Evolutionary conservation across 2,113 vertebrate species (phyloP).

Genomic region (Pseudorhombus dupliciocellatus): DNA sequence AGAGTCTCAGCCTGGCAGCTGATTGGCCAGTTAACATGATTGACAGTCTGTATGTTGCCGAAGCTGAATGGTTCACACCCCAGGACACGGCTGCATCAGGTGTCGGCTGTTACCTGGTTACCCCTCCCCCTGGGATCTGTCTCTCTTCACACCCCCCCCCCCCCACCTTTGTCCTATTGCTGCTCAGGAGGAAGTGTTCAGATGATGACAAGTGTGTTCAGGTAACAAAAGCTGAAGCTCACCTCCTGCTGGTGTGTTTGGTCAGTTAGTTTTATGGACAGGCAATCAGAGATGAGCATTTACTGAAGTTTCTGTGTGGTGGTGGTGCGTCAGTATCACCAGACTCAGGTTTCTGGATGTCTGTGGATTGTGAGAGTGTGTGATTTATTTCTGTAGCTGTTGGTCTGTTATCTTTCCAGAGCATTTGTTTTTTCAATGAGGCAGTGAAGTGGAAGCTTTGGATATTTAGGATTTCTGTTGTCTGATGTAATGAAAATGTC

Average conservation of each 20-base stretch:
- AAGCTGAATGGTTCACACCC: not conserved
- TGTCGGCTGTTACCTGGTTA: slow-evolving; percentile 7
- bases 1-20: not conserved
- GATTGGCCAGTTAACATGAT: not conserved
- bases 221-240: not conserved
- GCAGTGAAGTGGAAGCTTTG: too few species aligned
- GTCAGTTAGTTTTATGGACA: not conserved
- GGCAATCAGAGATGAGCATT: too few species aligned
- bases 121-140: slow-evolving; percentile 1
- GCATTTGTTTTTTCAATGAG: too few species aligned
- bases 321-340: too few species aligned
- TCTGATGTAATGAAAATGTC: too few species aligned
- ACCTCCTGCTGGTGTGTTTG: not conserved
- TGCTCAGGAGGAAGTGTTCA: not conserved
- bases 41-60: not conserved
- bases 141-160: not conserved
- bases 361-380: too few species aligned
- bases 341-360: too few species aligned
- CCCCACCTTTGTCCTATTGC: not conserved
- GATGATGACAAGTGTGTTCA: not conserved
- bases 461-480: too few species aligned
- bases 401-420: too few species aligned
- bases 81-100: not conserved
- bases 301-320: too few species aligned
- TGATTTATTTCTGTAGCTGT: too few species aligned